These are phyloP conservation scores for Ornithorhynchus anatinus DNA, from an alignment of 2,113 vertebrate species.

Conservation along the genomic window DNA sequence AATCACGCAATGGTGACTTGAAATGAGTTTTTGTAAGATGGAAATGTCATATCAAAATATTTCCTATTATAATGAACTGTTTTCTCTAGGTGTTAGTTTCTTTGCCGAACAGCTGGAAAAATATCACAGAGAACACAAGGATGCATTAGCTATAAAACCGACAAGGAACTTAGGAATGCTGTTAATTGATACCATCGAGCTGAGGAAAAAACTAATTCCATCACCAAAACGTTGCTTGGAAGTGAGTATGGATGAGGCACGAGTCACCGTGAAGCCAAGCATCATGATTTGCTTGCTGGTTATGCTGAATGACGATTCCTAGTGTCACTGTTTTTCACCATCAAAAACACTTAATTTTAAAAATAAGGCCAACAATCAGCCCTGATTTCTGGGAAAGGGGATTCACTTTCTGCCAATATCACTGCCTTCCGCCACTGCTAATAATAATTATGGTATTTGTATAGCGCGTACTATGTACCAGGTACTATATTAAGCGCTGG, in stretches of 20 bases:
- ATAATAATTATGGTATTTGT: no score
- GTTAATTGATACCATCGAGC: constrained; percentile 76
- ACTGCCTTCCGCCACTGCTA: no score
- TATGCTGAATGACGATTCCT: background rate
- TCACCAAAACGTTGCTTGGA: constrained; percentile 78
- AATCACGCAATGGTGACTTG: no score
- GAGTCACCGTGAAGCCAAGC: background rate
- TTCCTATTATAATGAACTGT: background rate
- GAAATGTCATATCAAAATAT: no score
- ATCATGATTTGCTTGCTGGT: background rate
- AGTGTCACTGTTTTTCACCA: background rate
- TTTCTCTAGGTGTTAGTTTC: constrained; percentile 73
- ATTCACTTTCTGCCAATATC: no score
- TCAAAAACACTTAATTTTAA: background rate
- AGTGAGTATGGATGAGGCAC: constrained; percentile 61
- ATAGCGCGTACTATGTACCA: no score
- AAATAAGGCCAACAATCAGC: background rate
- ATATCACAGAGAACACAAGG: constrained; percentile 75
- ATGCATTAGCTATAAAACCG: constrained; percentile 69
- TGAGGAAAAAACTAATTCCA: constrained; percentile 78
- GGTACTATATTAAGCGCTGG: no score
- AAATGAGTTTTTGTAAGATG: no score
- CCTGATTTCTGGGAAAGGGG: background rate
- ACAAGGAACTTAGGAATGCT: constrained; percentile 78
- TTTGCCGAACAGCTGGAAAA: constrained; percentile 76